Conservation (phyloP, 2,113 vertebrate genomes). For the Stigmatopora argus region DNA sequence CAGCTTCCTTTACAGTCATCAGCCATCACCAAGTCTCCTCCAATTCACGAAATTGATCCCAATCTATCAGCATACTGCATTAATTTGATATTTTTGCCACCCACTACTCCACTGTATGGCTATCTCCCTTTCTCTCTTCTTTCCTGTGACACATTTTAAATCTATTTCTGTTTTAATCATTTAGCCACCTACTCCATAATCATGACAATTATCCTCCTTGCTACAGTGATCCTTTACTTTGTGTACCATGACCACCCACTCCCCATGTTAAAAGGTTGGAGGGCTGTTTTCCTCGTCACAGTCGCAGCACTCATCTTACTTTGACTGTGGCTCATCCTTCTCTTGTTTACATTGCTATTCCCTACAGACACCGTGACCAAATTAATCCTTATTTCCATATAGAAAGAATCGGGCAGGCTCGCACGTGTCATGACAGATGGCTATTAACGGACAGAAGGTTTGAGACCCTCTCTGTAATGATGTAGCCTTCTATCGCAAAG, state of each 20-base stretch:
- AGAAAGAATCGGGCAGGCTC: not conserved
- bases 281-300: conserved; percentile 19
- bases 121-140: not conserved
- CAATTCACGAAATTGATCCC: not conserved
- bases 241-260: conserved; percentile 12
- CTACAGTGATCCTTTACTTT: conserved; percentile 9
- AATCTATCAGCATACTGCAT: not conserved
- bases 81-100: not conserved
- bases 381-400: conserved; percentile 2
- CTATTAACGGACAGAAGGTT: not conserved
- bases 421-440: not conserved
- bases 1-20: too few species aligned
- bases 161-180: conserved; percentile 6
- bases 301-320: conserved; percentile 16
- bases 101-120: not conserved
- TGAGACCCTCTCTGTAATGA: not conserved
- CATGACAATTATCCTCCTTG: conserved; percentile 10
- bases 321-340: conserved; percentile 2
- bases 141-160: not conserved
- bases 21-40: too few species aligned
- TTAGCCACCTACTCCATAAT: conserved; percentile 7
- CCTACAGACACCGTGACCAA: conserved; percentile 5
- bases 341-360: conserved; percentile 6
- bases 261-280: conserved; percentile 5
- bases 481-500: not conserved